Evolutionary conservation across 2,797 vertebrate species (phyloP), one percentile per base, ranked within the genome.

Genomic region (Coilia nasus): DNA sequence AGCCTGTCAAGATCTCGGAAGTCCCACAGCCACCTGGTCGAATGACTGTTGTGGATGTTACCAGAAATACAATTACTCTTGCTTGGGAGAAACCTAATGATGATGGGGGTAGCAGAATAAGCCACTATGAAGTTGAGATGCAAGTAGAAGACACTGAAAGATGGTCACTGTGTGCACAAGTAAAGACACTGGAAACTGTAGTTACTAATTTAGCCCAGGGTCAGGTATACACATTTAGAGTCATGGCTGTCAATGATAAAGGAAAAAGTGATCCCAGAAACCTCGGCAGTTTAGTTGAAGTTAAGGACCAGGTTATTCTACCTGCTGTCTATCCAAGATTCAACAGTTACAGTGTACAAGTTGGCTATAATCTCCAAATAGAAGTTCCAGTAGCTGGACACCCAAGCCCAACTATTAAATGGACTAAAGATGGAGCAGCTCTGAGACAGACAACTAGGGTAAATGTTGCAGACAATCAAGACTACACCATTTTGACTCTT

Each of bases 11-110:
- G 90, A 94, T 99, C 90, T 98, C 98, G 88, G 98, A 99, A 93
- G 97, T 98, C 88, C 98, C 98, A 92, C 97, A 99, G 87, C 97
- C 98, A 91, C 98, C 98, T 88, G 98, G 98, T 85, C 99, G 99
- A 95, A 96, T 99, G 90, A 98, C 93, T 89, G 96, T 99, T 89
- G 92, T 97, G 90, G 98, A 99, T 56, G 97, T 99, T 78, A 98
- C 98, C 44, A 94, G 93, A 88, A 98, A 96, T 88, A 97, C 95
- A 89, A 97, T 97, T 81, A 97, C 96, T 0, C 93, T 99, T 86
- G 91, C 93, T 84, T 99, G 98, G 98, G 97, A 97, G 92, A 99
- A 99, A 92, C 97, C 98, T 87, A 95, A 96, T 90, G 95, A 99
- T 91, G 98, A 99, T 41, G 98, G 98, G 21, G 98, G 98, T 87